Percentiles rank a stretch among this genome's conserved stretches.
These are phyloP conservation scores for Thera britannica DNA, from an alignment of 2,888 invertebrate genomes.

Conservation along the genomic window DNA sequence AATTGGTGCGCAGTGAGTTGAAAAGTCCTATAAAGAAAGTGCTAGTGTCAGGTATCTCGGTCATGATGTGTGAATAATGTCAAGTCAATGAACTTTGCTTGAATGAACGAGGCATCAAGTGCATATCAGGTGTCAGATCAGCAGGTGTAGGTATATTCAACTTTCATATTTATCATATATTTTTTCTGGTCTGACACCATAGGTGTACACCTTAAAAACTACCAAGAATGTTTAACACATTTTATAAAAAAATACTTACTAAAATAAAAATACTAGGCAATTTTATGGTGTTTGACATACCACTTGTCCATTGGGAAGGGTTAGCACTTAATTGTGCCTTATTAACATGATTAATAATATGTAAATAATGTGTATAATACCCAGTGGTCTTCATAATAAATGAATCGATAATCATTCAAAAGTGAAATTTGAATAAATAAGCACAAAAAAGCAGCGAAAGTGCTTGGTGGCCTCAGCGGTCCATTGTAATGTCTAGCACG, in stretches of 20 bases:
- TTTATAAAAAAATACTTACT: not conserved
- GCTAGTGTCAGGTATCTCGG: constrained; percentile 75
- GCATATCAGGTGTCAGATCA: constrained; percentile 58
- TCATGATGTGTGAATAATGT: constrained; percentile 69
- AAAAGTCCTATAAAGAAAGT: constrained; percentile 77
- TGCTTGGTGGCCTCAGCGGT: constrained; percentile 64
- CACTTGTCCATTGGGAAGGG: constrained; percentile 5
- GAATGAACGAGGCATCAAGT: constrained; percentile 49
- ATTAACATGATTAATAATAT: constrained; percentile 26
- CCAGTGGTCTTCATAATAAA: constrained; percentile 24
- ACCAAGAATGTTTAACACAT: too few relatives aligned
- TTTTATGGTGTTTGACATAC: constrained; percentile 3
- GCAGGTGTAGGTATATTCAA: not conserved
- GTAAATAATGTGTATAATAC: constrained; percentile 39
- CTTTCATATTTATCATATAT: too few relatives aligned
- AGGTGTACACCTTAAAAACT: too few relatives aligned
- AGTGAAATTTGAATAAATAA: constrained; percentile 71
- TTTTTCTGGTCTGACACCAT: too few relatives aligned
- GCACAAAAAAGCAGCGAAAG: constrained; percentile 78
- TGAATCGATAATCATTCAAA: constrained; percentile 57
- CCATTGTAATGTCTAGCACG: constrained; percentile 75
- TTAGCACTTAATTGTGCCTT: constrained; percentile 29
- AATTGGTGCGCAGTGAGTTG: constrained; percentile 67
- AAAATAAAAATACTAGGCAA: not conserved
- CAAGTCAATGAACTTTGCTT: constrained; percentile 77